A percentile compares a stretch with the other conserved stretches of the same genome.
phyloP scores from a whole-genome alignment of 2,888 invertebrate species.

The Drosophila rellima region DNA sequence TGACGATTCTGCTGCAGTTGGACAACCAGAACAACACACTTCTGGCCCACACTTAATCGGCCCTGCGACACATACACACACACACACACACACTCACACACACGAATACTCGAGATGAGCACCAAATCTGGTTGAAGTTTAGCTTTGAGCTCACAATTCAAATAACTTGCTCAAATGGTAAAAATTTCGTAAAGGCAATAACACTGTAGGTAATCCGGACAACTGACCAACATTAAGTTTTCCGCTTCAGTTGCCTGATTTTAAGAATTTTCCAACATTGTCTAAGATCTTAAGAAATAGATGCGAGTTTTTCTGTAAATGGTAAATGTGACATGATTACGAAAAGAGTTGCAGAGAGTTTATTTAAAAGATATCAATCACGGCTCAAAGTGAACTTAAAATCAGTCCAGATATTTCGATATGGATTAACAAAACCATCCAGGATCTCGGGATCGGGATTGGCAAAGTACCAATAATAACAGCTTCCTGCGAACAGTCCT shows the following conservation, averaged over 20 bases:
- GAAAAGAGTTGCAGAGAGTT: conserved; percentile 11
- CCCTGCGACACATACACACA: conserved; percentile 16
- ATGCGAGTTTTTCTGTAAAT: background rate
- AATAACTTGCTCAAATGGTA: background rate
- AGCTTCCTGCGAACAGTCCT: background rate
- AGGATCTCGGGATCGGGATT: conserved; percentile 3
- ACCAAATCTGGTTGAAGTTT: conserved; percentile 31
- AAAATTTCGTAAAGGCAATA: background rate
- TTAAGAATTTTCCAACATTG: background rate
- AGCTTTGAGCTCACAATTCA: background rate
- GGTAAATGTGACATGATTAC: background rate
- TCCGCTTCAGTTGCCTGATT: too few relatives aligned
- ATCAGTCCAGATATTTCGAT: conserved; percentile 26
- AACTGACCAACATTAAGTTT: background rate
- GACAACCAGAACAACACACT: conserved; percentile 59
- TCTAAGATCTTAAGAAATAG: background rate
- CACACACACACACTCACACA: background rate
- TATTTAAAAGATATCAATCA: conserved; percentile 43
- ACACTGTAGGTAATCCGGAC: background rate
- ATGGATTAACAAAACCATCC: conserved; percentile 1
- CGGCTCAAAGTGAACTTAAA: conserved; percentile 23
- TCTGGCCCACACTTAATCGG: conserved; percentile 49
- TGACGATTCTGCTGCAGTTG: conserved; percentile 75
- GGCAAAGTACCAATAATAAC: conserved; percentile 13
- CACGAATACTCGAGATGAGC: conserved; percentile 10